Conservation (phyloP, 2,888 invertebrate genomes). For the Chironomus tentans region DNA sequence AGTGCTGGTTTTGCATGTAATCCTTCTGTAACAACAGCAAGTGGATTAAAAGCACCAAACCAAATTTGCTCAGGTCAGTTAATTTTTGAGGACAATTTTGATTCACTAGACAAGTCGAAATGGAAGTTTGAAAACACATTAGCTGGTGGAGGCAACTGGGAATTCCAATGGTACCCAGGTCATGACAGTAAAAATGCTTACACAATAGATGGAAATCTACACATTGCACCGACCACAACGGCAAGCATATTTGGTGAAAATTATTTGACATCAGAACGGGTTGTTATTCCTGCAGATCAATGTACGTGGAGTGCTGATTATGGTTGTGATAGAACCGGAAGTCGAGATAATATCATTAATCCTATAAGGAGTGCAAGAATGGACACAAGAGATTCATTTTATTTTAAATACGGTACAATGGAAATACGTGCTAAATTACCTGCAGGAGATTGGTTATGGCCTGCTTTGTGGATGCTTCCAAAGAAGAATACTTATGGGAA, state of each 20-base stretch:
- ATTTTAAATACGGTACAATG: constrained; percentile 55
- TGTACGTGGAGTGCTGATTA: constrained; percentile 49
- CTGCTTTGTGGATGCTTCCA: constrained; percentile 62
- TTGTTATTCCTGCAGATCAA: constrained; percentile 52
- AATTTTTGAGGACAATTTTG: constrained; percentile 55
- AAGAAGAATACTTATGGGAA: constrained; percentile 47
- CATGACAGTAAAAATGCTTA: constrained; percentile 58
- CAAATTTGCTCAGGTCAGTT: constrained; percentile 49
- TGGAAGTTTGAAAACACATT: constrained; percentile 60
- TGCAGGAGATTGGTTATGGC: constrained; percentile 54
- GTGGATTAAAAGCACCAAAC: constrained; percentile 45
- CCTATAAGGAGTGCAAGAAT: constrained; percentile 59
- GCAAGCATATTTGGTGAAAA: constrained; percentile 47
- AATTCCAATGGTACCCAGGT: constrained; percentile 16
- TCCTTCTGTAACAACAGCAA: constrained; percentile 45
- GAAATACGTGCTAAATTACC: constrained; percentile 60
- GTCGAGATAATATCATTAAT: constrained; percentile 47
- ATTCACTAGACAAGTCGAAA: constrained; percentile 48
- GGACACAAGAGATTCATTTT: constrained; percentile 52
- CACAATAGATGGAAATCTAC: constrained; percentile 44
- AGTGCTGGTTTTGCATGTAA: constrained; percentile 35
- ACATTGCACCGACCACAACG: constrained; percentile 52
- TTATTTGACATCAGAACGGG: constrained; percentile 49
- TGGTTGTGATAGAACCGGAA: constrained; percentile 52
- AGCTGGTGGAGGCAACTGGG: constrained; percentile 47